Percentiles rank a stretch among this genome's conserved stretches.
phyloP scores from a whole-genome alignment of 92 coral and sea anemone genomes.

The Galaxea fascicularis region DNA sequence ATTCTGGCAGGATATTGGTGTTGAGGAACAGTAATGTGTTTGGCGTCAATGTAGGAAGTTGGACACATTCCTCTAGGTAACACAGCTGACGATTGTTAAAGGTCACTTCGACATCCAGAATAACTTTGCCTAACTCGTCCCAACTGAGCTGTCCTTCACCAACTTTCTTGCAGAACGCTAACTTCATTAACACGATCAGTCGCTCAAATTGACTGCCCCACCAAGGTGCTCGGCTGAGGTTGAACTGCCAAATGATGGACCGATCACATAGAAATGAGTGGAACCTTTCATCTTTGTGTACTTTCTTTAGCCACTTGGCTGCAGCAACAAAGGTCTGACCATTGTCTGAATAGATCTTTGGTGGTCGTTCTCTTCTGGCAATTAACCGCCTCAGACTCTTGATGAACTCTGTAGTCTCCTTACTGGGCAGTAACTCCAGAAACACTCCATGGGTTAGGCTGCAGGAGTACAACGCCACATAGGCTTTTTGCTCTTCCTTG shows the following conservation, averaged over 20 bases:
- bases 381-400: slow-evolving; percentile 59
- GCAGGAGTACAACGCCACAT: slow-evolving; percentile 64
- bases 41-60: slow-evolving; percentile 1
- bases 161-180: slow-evolving; percentile 54
- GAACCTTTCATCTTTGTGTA: slow-evolving; percentile 48
- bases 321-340: slow-evolving; percentile 56
- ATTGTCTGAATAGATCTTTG: slow-evolving; percentile 60
- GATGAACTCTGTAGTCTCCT: slow-evolving; percentile 60
- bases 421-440: slow-evolving; percentile 65
- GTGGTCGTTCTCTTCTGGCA: slow-evolving; percentile 55
- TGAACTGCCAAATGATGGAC: slow-evolving; percentile 65
- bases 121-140: slow-evolving; percentile 53
- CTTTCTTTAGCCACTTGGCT: slow-evolving; percentile 59
- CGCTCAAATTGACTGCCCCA: slow-evolving; percentile 61
- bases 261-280: slow-evolving; percentile 37
- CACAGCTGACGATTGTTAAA: slow-evolving; percentile 52
- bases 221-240: slow-evolving; percentile 63
- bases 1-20: slow-evolving; percentile 15
- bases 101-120: slow-evolving; percentile 58
- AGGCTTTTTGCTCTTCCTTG: slow-evolving; percentile 59
- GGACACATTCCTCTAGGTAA: neutral
- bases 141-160: slow-evolving; percentile 55
- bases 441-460: slow-evolving; percentile 71
- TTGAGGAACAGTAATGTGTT: neutral
- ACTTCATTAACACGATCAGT: slow-evolving; percentile 59